A percentile compares a stretch with the other conserved stretches of the same genome.
phyloP scores from a whole-genome alignment of 2,113 vertebrate genomes.

The Scomber japonicus region DNA sequence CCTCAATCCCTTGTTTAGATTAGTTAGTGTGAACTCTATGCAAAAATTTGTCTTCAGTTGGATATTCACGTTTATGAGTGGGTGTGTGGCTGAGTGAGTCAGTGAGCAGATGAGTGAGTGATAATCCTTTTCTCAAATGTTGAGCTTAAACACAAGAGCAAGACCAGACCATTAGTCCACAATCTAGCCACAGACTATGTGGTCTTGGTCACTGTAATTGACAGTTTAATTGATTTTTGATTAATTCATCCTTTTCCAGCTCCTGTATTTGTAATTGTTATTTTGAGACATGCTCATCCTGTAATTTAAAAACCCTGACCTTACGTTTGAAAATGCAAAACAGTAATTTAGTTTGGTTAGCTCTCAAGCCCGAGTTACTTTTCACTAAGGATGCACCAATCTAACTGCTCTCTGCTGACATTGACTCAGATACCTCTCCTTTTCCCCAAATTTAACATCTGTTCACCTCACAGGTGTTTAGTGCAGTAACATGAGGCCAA shows the following conservation, averaged over 20 bases:
- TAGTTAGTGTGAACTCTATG: neutral
- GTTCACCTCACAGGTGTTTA: neutral
- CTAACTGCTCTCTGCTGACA: neutral
- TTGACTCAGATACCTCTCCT: too few species aligned
- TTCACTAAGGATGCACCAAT: neutral
- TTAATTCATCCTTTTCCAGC: neutral
- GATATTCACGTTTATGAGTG: constrained; percentile 30
- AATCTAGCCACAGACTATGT: neutral
- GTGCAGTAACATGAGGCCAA: too few species aligned
- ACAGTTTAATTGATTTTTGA: neutral
- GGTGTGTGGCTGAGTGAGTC: constrained; percentile 43
- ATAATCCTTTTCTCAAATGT: constrained; percentile 13
- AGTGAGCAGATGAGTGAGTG: constrained; percentile 31
- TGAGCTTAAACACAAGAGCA: constrained; percentile 1
- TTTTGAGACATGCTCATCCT: neutral
- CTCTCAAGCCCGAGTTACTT: neutral
- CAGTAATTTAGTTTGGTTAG: neutral
- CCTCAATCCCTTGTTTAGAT: neutral
- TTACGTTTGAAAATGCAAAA: too few species aligned
- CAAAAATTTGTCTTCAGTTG: neutral
- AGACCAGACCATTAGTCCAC: neutral
- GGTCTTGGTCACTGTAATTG: neutral
- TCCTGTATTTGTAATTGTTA: neutral
- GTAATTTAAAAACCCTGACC: neutral
- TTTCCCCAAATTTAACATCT: neutral